Percentiles rank a stretch among this genome's conserved stretches.
Evolutionary conservation across 2,888 invertebrate genomes (phyloP).

Genomic region (Abscondita cerata): DNA sequence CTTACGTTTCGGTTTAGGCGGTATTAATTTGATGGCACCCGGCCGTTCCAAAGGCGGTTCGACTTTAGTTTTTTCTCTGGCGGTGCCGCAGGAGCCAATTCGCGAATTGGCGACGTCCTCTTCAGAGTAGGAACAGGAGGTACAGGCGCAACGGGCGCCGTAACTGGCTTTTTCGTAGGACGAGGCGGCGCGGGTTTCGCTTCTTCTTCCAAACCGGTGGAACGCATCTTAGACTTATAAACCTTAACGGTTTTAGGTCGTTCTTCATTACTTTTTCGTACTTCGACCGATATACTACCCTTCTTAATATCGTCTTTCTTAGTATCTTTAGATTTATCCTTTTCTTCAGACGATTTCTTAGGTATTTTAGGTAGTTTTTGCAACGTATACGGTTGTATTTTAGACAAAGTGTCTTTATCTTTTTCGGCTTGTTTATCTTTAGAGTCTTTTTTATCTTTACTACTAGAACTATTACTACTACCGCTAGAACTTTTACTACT

Average conservation of each 20-base stretch:
- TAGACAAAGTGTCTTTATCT: slow-evolving; percentile 72
- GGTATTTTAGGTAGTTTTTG: slow-evolving; percentile 82
- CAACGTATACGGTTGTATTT: slow-evolving; percentile 70
- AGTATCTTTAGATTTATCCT: slow-evolving; percentile 50
- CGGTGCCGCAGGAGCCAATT: slow-evolving; percentile 56
- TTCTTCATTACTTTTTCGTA: slow-evolving; percentile 72
- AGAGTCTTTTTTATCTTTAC: slow-evolving; percentile 58
- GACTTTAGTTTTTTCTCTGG: slow-evolving; percentile 82
- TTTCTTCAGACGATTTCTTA: slow-evolving; percentile 67
- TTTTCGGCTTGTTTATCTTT: slow-evolving; percentile 69
- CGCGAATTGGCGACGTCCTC: slow-evolving; percentile 55
- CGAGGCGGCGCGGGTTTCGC: slow-evolving; percentile 85
- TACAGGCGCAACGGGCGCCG: slow-evolving; percentile 51
- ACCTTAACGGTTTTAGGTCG: slow-evolving; percentile 92
- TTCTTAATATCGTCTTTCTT: slow-evolving; percentile 67
- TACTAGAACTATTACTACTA: slow-evolving; percentile 51
- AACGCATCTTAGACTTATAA: slow-evolving; percentile 89
- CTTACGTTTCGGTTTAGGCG: slow-evolving; percentile 92
- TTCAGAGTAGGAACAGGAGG: slow-evolving; percentile 51
- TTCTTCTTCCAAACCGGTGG: slow-evolving; percentile 89
- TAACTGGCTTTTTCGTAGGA: slow-evolving; percentile 64
- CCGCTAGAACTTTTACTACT: slow-evolving; percentile 45
- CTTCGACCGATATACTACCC: slow-evolving; percentile 83
- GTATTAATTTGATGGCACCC: slow-evolving; percentile 84
- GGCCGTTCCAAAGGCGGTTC: slow-evolving; percentile 70